These are phyloP conservation scores for Nasalis larvatus DNA, from an alignment of 2,113 vertebrate genomes.

Conservation along the genomic window DNA sequence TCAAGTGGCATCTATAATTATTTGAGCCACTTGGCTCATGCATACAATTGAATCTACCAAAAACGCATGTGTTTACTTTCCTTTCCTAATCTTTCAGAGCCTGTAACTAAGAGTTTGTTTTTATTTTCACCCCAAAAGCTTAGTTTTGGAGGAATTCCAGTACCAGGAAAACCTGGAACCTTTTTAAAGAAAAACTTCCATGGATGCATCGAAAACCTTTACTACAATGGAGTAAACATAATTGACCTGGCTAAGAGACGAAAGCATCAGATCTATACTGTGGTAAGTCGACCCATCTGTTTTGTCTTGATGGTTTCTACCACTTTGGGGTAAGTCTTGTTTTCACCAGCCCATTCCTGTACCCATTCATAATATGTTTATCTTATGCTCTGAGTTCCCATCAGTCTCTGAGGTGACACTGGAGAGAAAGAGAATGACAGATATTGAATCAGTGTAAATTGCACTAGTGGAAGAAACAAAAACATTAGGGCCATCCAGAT, in stretches of 20 bases:
- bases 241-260: constrained; percentile 97
- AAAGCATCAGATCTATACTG: constrained; percentile 98
- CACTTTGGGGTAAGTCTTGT: background rate
- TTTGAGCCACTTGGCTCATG: constrained; percentile 31
- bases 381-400: background rate
- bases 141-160: constrained; percentile 97
- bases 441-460: background rate
- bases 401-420: background rate
- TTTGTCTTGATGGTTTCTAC: background rate
- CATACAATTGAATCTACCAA: constrained; percentile 4
- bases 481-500: background rate
- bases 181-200: constrained; percentile 98
- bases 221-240: constrained; percentile 97
- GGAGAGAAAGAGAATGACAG: background rate
- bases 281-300: constrained; percentile 87
- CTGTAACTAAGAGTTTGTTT: constrained; percentile 65
- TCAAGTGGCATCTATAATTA: constrained; percentile 70
- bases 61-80: background rate
- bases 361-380: background rate
- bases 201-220: constrained; percentile 97
- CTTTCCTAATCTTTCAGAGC: background rate
- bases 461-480: background rate
- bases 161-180: constrained; percentile 97
- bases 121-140: constrained; percentile 87
- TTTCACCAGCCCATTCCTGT: background rate